phyloP scores from a whole-genome alignment of 2,113 vertebrate genomes.

The Ailurus styani region DNA sequence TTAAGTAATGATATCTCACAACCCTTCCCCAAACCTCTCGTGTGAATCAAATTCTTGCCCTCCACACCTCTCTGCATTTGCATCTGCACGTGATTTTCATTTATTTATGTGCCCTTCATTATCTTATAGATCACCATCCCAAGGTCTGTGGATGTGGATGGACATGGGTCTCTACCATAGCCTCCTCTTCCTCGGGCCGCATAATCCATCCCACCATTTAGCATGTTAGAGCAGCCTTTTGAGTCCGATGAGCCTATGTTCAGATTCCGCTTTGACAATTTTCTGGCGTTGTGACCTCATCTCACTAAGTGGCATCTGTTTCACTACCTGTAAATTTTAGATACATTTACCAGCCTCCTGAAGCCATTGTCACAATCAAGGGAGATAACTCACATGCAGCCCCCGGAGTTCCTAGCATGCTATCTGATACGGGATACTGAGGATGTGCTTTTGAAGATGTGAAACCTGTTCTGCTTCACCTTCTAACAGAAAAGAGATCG shows the following conservation, averaged over 20 bases:
- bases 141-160: neutral
- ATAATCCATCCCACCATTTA: neutral
- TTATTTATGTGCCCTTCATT: slow-evolving; percentile 65
- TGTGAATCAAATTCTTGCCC: slow-evolving; percentile 54
- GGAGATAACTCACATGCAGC: neutral
- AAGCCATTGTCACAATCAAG: neutral
- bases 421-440: neutral
- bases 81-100: slow-evolving; percentile 59
- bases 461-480: neutral
- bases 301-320: neutral
- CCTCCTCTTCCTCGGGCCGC: neutral
- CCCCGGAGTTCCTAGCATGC: neutral
- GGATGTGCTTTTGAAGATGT: neutral
- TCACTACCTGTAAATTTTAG: neutral
- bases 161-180: neutral
- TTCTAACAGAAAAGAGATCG: neutral
- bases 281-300: neutral
- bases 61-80: slow-evolving; percentile 67
- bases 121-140: slow-evolving; percentile 25
- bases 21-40: slow-evolving; percentile 58
- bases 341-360: neutral
- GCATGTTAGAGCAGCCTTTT: neutral
- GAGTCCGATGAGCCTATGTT: neutral
- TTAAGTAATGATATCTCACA: slow-evolving; percentile 57
- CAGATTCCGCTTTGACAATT: neutral